Conservation (phyloP, 2,888 invertebrate species). For the Lithophane semibrunnea region DNA sequence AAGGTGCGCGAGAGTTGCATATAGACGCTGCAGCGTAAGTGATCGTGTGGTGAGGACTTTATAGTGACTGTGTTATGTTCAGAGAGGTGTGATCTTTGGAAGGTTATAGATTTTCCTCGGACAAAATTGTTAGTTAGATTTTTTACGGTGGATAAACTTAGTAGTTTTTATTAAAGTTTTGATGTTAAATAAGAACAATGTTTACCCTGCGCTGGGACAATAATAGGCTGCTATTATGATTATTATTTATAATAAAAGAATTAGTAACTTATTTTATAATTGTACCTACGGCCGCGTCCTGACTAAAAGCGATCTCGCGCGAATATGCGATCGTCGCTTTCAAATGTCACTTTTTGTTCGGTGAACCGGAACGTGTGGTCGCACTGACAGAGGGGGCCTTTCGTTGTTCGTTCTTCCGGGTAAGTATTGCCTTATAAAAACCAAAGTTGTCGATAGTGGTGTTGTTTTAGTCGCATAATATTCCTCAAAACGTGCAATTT, state of each 20-base stretch:
- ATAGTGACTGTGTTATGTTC: constrained; percentile 9
- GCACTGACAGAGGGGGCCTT: neutral
- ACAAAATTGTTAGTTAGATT: constrained; percentile 32
- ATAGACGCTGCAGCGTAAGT: constrained; percentile 82
- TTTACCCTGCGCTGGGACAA: neutral
- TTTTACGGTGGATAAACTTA: constrained; percentile 9
- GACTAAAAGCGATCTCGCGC: neutral
- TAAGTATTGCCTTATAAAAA: neutral
- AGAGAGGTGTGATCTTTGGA: constrained; percentile 27
- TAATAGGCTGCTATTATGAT: neutral
- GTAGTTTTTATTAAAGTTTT: neutral
- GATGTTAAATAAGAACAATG: neutral
- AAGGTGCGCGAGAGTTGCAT: constrained; percentile 97
- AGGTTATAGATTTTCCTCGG: neutral
- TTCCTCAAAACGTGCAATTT: constrained; percentile 33
- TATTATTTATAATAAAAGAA: neutral
- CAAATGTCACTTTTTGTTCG: neutral
- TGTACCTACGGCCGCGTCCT: neutral
- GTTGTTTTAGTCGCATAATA: constrained; percentile 3
- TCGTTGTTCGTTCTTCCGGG: too few relatives aligned
- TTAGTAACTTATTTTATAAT: neutral
- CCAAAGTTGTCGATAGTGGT: too few relatives aligned
- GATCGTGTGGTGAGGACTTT: constrained; percentile 13
- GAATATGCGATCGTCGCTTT: neutral
- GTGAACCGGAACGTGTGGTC: neutral